phyloP scores from a whole-genome alignment of 2,888 invertebrate genomes.

The Nesidiocoris tenuis region DNA sequence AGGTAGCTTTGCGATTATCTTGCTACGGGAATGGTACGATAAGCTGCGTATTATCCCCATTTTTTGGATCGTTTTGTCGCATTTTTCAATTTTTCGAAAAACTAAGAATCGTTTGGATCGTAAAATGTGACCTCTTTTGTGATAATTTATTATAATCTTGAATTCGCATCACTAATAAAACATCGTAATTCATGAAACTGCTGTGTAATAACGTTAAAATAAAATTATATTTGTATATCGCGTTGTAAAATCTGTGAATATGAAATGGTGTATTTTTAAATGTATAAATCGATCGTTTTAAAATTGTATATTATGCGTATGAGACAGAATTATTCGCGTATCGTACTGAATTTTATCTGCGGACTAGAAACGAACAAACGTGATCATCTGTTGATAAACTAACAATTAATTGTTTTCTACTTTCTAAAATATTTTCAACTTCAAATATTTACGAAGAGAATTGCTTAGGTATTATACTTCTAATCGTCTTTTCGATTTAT shows the following conservation, averaged over 20 bases:
- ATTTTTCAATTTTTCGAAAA: too few relatives aligned
- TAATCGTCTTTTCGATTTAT: slow-evolving; percentile 23
- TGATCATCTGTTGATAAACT: not conserved
- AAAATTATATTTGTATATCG: slow-evolving; percentile 37
- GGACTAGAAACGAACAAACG: slow-evolving; percentile 19
- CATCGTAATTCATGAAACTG: slow-evolving; percentile 12
- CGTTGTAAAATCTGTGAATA: slow-evolving; percentile 41
- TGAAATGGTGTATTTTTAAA: slow-evolving; percentile 30
- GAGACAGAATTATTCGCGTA: slow-evolving; percentile 3
- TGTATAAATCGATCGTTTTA: slow-evolving; percentile 23
- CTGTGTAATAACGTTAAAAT: not conserved
- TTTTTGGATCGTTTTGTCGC: too few relatives aligned
- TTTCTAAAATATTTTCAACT: slow-evolving; percentile 36
- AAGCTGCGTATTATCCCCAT: too few relatives aligned
- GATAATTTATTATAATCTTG: too few relatives aligned
- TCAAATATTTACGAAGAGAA: slow-evolving; percentile 28
- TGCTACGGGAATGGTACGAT: too few relatives aligned
- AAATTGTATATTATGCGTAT: slow-evolving; percentile 12
- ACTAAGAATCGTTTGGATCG: too few relatives aligned
- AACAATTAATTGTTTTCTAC: slow-evolving; percentile 34
- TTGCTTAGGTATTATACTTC: too few relatives aligned
- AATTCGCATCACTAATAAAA: slow-evolving; percentile 21
- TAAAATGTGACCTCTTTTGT: too few relatives aligned
- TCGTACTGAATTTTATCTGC: slow-evolving; percentile 15
- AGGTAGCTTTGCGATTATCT: too few relatives aligned